Evolutionary conservation across 2,113 vertebrate species (phyloP).

Genomic region (Colaptes auratus): DNA sequence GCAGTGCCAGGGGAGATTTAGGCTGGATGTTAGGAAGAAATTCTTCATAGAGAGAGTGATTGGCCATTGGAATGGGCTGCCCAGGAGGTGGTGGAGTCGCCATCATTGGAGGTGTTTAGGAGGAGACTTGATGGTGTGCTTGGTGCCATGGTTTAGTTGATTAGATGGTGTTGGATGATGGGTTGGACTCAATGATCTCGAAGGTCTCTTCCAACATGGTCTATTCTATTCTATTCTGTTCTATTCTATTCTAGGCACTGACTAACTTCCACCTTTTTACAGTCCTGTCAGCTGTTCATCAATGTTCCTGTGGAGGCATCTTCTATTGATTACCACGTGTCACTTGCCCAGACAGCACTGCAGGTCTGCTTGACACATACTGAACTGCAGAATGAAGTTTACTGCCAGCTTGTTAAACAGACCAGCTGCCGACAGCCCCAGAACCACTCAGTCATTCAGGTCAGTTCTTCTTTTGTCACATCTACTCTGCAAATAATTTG

Average conservation of each 20-base stretch:
- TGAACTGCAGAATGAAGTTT: constrained; percentile 91
- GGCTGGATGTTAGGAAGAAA: no score
- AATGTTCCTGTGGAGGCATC: constrained; percentile 88
- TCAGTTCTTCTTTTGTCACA: constrained; percentile 42
- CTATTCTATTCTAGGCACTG: not conserved
- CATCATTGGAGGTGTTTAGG: no score
- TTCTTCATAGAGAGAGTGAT: no score
- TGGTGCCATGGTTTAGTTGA: no score
- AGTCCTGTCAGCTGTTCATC: constrained; percentile 94
- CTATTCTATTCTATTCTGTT: no score
- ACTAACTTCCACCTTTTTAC: not conserved
- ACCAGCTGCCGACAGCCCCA: constrained; percentile 81
- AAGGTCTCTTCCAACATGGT: no score
- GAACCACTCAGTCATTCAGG: constrained; percentile 88
- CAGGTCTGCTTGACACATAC: constrained; percentile 89
- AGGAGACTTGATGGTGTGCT: no score
- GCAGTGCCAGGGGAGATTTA: no score
- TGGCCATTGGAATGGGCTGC: no score
- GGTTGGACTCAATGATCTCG: no score
- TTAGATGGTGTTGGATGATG: no score
- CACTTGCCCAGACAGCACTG: constrained; percentile 88
- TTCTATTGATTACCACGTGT: constrained; percentile 89
- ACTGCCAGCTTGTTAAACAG: constrained; percentile 90
- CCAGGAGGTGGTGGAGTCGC: no score
- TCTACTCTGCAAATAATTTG: not conserved